A percentile compares a stretch with the other conserved stretches of the same genome.
phyloP scores from a whole-genome alignment of 1,140 invertebrate species.

The Temnothorax nylanderi region DNA sequence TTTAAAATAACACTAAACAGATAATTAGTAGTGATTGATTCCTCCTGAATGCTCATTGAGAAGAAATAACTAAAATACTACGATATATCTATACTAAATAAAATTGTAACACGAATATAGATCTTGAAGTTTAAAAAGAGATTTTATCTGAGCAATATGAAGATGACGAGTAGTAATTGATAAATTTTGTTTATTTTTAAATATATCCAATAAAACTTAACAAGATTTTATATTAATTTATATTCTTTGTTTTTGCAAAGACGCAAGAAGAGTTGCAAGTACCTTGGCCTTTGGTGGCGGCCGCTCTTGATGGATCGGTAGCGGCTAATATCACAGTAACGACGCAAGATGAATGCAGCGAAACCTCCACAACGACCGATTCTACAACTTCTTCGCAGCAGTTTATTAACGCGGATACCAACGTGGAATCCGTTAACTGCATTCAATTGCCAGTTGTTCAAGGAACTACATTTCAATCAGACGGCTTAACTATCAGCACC shows the following conservation, averaged over 20 bases:
- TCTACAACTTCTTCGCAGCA: conserved; percentile 73
- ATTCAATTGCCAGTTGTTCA: conserved; percentile 81
- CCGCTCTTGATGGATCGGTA: conserved; percentile 82
- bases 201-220: background rate
- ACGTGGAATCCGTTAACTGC: conserved; percentile 78
- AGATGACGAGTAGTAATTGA: background rate
- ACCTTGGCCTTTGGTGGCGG: conserved; percentile 83
- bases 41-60: background rate
- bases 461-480: conserved; percentile 78
- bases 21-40: background rate
- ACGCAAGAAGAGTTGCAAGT: conserved; percentile 82
- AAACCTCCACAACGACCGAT: conserved; percentile 79
- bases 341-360: conserved; percentile 81
- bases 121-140: background rate
- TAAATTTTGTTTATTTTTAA: background rate
- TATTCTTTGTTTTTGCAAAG: conserved; percentile 61
- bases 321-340: conserved; percentile 83
- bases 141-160: background rate
- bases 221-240: background rate
- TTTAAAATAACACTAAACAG: background rate
- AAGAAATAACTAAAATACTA: background rate
- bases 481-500: conserved; percentile 77
- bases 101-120: background rate
- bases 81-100: background rate
- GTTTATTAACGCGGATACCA: conserved; percentile 73